Evolutionary conservation across 2,113 vertebrate species (phyloP), one percentile per base, ranked within the genome.

Genomic region (Pelecanus crispus): DNA sequence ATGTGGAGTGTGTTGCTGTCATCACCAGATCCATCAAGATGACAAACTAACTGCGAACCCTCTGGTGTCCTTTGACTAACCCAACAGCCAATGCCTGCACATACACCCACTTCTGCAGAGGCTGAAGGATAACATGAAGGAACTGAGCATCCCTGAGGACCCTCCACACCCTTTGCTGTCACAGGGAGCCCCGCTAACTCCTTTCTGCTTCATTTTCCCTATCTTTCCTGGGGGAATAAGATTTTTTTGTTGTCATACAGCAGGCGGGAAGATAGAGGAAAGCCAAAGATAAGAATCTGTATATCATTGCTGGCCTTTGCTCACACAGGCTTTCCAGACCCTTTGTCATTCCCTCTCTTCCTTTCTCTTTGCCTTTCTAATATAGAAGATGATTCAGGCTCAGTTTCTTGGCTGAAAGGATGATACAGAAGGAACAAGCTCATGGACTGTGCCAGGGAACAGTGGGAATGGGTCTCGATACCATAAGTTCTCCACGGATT

Each of bases 391-490:
- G 65, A 72, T 84, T 92, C 84, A 73, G 52, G 45, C 73, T 91
- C 58, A 34, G 40, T 68, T 92, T 92, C 77, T 86, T 92, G 92
- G 68, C 94, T 91, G 77, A 72, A 72, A 71, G 56, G 62, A 84
- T 85, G 91, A 62, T 26, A 32, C 53, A 91, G 92, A 94, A 95
- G 88, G 86, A 92, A n/a, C 28, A 85, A 78, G 19, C 75, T 79
- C 50, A 8, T 5, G 49, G 61, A 3, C 61, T 84, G 19, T 92
- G 77, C 77, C 88, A 95, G 68, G 77, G 47, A 96, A 78, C 45
- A 72, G 56, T 61, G 65, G 47, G 52, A 86, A 65, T 38, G n/a
- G 92, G 65, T 95, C 88, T 81, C 84, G 49, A 58, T 91, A 59
- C 92, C 70, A 56, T 72, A 83, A 89, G 29, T 63, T 84, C 80